Base-by-base conservation (phyloP, 92 coral and sea anemone genomes). In the Hydrozoanthus gracilis region DNA sequence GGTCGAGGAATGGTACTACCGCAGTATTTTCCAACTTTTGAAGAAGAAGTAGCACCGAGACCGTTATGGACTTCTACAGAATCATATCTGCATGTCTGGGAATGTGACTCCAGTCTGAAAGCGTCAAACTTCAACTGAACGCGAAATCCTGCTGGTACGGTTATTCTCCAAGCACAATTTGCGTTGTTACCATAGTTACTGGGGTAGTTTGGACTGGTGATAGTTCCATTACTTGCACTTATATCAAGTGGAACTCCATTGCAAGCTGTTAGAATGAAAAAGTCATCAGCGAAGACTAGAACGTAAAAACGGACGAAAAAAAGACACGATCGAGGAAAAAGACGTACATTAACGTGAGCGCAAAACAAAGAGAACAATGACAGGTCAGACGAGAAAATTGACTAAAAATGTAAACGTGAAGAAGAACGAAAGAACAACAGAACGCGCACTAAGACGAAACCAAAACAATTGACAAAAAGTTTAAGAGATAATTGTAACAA, bases 131-230 rank as follows among this genome's bases (percentile, higher is more conserved):
- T 45, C 18, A 72, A 20, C 14, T 47, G 77, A 14, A 88, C 77
- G 5, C 87, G 90, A 73, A 71, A 88, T n/a, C 90, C 90, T 51
- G 56, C 79, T 5, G 90, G 86, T 11, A 87, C 90, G 55, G 52
- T 17, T 27, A 87, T 87, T 45, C 66, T 80, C 90, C 90, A 88
- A 48, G 86, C 62, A 12, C 90, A 87, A 49, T 87, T 51, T 4
- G 69, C 47, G 54, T 78, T 6, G 11, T 8, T 16, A 7, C 73
- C 82, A 73, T 79, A 88, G 8, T 51, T 14, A 73, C 27, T 20
- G 16, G 90, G 90, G 69, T 79, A 82, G 65, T 88, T 86, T 54
- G 90, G 90, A 71, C 87, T 79, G 55, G 73, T 71, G 47, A 88
- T 88, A 18, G 62, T 82, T 88, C 90, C 90, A 15, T 47, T 44